Evolutionary conservation across 2,888 invertebrate species (phyloP), one percentile per base, ranked within the genome.

Genomic region (Noctua janthe): DNA sequence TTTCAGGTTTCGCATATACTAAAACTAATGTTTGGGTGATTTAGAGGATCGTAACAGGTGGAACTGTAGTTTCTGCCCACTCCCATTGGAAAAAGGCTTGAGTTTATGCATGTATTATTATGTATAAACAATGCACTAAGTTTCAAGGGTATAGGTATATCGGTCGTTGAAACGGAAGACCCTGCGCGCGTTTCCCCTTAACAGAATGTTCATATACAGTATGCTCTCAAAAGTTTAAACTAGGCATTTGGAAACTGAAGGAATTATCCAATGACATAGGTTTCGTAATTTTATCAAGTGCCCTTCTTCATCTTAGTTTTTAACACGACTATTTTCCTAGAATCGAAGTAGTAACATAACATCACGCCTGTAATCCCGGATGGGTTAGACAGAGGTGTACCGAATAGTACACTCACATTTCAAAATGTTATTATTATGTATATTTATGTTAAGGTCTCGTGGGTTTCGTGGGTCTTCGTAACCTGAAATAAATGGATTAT

Each of bases 121-220:
- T 69, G 15, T 47, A 47, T n/a, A 47, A 39, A 76, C 76, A 62
- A 76, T 82, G 84, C 87, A 88, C 82, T 79, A 85, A 82, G 66
- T 80, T 86, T 90, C 91, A 91, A 92, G 90, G 85, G 77, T 80
- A 84, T 67, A 29, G 29, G 29, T 29, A 20, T 64, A 88, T 85
- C 87, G 88, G 78, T 90, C 86, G 86, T 89, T 89, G 86, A 88
- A 91, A 91, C 91, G 91, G 92, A 93, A 92, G 90, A 91, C 85
- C 81, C 88, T 74, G 86, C 82, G 67, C 84, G 82, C 84, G 90
- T 92, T 93, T 92, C 92, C 91, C 91, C 90, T 90, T 90, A 90
- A 91, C 85, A 86, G 85, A 81, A 77, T 90, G 87, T 80, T 66
- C 56, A 88, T 89, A 78, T 91, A 94, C 91, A 94, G 92, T 82